These are phyloP conservation scores for Strix aluco DNA, from an alignment of 2,113 vertebrate species.

Conservation along the genomic window DNA sequence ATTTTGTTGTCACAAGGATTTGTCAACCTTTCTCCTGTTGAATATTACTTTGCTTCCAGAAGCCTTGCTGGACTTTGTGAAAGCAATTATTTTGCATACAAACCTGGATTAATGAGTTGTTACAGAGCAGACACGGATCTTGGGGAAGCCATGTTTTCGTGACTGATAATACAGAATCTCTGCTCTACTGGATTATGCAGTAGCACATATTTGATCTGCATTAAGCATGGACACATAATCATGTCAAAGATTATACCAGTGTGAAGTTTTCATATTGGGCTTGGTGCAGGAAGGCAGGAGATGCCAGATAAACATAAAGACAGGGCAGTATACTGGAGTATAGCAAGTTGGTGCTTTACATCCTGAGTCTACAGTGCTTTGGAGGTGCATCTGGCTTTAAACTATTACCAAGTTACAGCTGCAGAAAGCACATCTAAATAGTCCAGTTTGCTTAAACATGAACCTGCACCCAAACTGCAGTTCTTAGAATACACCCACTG, in stretches of 20 bases:
- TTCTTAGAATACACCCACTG: not conserved
- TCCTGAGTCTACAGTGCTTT: not conserved
- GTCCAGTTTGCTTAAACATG: not conserved
- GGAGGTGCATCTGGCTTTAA: not conserved
- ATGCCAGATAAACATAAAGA: not conserved
- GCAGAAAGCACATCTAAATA: not conserved
- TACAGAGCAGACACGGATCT: not conserved
- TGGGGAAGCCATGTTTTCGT: not conserved
- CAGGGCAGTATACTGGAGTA: not conserved
- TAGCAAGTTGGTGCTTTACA: not conserved
- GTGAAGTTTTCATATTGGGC: not conserved
- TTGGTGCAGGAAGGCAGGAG: not conserved
- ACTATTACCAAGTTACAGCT: not conserved
- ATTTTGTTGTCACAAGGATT: not conserved
- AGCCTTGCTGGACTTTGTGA: not conserved
- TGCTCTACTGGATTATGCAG: not conserved
- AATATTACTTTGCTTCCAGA: not conserved
- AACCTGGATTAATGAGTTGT: not conserved
- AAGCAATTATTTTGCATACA: not conserved
- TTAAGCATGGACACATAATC: not conserved
- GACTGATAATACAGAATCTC: not conserved
- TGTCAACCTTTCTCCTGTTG: not conserved
- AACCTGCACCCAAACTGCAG: not conserved
- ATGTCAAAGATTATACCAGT: not conserved
- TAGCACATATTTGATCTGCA: not conserved